phyloP scores from a whole-genome alignment of 2,888 invertebrate species.

The Rhodophaea formosa region DNA sequence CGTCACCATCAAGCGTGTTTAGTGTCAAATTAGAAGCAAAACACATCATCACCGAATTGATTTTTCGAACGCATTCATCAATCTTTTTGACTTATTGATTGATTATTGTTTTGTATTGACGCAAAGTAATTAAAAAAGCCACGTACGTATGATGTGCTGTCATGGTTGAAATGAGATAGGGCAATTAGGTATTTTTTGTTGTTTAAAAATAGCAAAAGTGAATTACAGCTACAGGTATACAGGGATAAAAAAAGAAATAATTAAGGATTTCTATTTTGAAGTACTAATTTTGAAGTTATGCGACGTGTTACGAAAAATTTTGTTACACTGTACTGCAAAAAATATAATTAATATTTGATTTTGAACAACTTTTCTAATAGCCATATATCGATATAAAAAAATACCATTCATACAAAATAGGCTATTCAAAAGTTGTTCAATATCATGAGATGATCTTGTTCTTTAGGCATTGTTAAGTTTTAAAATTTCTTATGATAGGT shows the following conservation, averaged over 20 bases:
- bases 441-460: too few species aligned
- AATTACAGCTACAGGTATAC: not conserved
- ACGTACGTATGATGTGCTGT: constrained; percentile 45
- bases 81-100: constrained; percentile 75
- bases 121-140: constrained; percentile 72
- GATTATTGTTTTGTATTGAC: constrained; percentile 67
- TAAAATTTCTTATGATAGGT: too few species aligned
- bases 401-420: too few species aligned
- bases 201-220: constrained; percentile 3
- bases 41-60: constrained; percentile 72
- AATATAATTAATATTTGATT: too few species aligned
- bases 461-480: too few species aligned
- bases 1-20: constrained; percentile 52
- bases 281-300: too few species aligned
- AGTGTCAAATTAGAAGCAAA: constrained; percentile 75
- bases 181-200: constrained; percentile 16
- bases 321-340: too few species aligned
- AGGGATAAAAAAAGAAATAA: not conserved
- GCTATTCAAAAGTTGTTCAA: too few species aligned
- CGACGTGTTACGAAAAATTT: too few species aligned
- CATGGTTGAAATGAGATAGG: constrained; percentile 36
- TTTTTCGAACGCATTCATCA: constrained; percentile 69
- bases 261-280: too few species aligned
- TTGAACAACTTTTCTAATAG: too few species aligned
- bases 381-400: too few species aligned